Evolutionary conservation across 1,140 invertebrate species (phyloP).

Genomic region (Drosophila grimshawi): DNA sequence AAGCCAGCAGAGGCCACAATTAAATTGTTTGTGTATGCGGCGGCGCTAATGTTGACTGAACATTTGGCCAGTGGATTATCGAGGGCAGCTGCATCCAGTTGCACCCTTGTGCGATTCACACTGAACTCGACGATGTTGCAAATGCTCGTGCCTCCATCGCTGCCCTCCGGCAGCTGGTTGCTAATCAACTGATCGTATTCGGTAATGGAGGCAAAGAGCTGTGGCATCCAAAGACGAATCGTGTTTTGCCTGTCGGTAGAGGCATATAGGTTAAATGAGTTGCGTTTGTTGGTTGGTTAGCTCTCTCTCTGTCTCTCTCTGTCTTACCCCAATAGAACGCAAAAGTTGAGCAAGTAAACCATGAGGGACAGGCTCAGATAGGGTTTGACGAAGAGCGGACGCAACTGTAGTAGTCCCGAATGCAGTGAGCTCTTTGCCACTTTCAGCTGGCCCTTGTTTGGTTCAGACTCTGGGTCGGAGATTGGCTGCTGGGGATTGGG

Average conservation of each 20-base stretch:
- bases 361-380: constrained; percentile 65
- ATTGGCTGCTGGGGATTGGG: constrained; percentile 1
- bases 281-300: background rate
- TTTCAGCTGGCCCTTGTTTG: background rate
- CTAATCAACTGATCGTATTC: constrained; percentile 57
- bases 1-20: constrained; percentile 85
- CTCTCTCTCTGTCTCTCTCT: constrained; percentile 6
- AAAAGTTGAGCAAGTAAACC: constrained; percentile 76
- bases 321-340: constrained; percentile 63
- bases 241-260: constrained; percentile 61
- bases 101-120: constrained; percentile 56
- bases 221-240: constrained; percentile 85
- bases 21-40: constrained; percentile 86
- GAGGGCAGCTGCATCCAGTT: constrained; percentile 27
- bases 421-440: constrained; percentile 31
- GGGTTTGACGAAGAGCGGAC: constrained; percentile 68
- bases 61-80: constrained; percentile 35
- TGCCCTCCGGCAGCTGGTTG: background rate
- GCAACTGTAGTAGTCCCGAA: constrained; percentile 56
- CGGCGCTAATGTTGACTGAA: constrained; percentile 61
- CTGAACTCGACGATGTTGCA: constrained; percentile 67
- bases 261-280: background rate
- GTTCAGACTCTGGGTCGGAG: background rate
- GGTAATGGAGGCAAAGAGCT: constrained; percentile 86
- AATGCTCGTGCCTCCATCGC: constrained; percentile 43